A percentile compares a stretch with the other conserved stretches of the same genome.
Evolutionary conservation across 2,113 vertebrate genomes (phyloP).

Genomic region (Pachypanchax playfairii): DNA sequence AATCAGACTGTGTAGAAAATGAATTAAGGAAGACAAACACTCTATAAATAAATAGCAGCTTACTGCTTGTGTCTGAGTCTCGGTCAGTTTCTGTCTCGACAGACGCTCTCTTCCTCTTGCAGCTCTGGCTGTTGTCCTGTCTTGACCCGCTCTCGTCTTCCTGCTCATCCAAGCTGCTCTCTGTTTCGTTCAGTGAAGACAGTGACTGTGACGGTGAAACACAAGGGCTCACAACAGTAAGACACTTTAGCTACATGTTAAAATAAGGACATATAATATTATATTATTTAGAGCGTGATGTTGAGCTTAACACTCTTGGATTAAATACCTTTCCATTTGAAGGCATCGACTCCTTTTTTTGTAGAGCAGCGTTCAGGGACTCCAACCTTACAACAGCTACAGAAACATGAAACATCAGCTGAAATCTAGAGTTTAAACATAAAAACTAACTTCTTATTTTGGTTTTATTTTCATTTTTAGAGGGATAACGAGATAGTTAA

Average conservation of each 20-base stretch:
- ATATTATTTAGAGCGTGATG: too few species aligned
- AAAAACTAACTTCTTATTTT: not conserved
- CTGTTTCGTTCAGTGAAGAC: conserved; percentile 14
- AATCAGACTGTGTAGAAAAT: too few species aligned
- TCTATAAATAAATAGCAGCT: conserved; percentile 1
- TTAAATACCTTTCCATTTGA: conserved; percentile 51
- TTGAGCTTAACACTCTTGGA: not conserved
- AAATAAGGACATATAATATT: not conserved
- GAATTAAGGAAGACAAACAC: too few species aligned
- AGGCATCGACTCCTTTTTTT: conserved; percentile 54
- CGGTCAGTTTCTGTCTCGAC: conserved; percentile 45
- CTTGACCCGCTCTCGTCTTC: conserved; percentile 11
- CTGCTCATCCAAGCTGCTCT: conserved; percentile 47
- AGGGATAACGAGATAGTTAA: too few species aligned
- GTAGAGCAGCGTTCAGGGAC: conserved; percentile 63
- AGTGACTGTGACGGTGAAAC: conserved; percentile 25
- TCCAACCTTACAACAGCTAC: conserved; percentile 77
- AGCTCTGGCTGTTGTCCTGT: conserved; percentile 33
- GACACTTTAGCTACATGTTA: not conserved
- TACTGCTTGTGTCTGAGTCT: conserved; percentile 50
- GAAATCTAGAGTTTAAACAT: not conserved
- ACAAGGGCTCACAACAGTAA: not conserved
- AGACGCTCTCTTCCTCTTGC: conserved; percentile 62
- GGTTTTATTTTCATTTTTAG: too few species aligned
- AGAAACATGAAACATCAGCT: not conserved